phyloP scores from a whole-genome alignment of 2,797 vertebrate genomes.

The Silurus aristotelis region DNA sequence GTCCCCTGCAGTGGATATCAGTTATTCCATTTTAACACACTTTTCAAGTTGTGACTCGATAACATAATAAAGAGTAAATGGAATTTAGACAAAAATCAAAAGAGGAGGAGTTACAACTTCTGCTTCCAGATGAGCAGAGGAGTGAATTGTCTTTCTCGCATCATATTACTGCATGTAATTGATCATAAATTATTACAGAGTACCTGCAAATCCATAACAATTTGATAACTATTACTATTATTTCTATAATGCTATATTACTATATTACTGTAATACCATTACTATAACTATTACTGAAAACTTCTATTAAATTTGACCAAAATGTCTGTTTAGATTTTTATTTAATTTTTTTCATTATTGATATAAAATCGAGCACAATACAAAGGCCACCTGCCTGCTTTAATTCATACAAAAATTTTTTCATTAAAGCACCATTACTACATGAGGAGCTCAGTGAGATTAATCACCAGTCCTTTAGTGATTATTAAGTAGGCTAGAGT shows the following conservation, averaged over 20 bases:
- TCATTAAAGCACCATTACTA: background rate
- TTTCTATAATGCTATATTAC: too few relatives aligned
- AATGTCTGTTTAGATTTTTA: too few relatives aligned
- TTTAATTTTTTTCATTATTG: too few relatives aligned
- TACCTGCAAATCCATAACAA: background rate
- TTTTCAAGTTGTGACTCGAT: constrained; percentile 50
- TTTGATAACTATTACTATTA: too few relatives aligned
- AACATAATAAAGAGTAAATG: constrained; percentile 46
- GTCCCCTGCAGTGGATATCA: constrained; percentile 24
- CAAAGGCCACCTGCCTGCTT: background rate
- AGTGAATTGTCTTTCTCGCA: constrained; percentile 42
- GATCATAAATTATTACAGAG: background rate
- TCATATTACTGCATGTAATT: constrained; percentile 12
- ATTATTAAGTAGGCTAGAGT: constrained; percentile 14
- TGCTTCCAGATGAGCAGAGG: constrained; percentile 44
- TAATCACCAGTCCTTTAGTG: background rate
- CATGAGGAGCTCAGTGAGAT: background rate
- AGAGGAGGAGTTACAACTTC: constrained; percentile 41
- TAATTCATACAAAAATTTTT: background rate
- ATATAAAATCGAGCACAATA: background rate
- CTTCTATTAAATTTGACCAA: background rate
- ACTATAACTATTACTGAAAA: too few relatives aligned
- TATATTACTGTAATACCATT: too few relatives aligned
- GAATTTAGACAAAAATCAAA: constrained; percentile 40
- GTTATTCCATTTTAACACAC: constrained; percentile 37